phyloP scores from a whole-genome alignment of 1,140 invertebrate species.

The Drosophila triauraria region DNA sequence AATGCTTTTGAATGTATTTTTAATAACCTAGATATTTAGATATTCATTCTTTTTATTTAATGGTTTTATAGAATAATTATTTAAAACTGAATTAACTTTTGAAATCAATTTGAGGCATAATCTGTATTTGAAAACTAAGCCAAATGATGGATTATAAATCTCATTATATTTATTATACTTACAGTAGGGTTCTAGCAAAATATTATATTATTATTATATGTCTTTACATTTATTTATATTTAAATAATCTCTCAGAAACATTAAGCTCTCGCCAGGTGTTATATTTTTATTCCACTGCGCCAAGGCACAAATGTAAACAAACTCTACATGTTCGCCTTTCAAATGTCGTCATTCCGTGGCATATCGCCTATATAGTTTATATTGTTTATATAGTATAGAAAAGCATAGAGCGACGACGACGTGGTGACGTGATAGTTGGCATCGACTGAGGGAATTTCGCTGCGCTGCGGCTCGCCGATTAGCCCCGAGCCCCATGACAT shows the following conservation, averaged over 20 bases:
- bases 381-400: conserved; percentile 2
- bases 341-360: conserved; percentile 34
- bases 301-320: conserved; percentile 28
- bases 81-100: neutral
- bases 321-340: conserved; percentile 5
- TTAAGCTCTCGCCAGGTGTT: neutral
- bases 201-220: neutral
- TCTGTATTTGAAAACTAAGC: neutral
- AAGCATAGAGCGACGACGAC: conserved; percentile 13
- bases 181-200: too few species aligned
- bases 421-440: conserved; percentile 42
- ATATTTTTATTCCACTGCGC: conserved; percentile 6
- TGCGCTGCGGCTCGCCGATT: conserved; percentile 1
- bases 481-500: conserved; percentile 32
- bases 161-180: too few species aligned
- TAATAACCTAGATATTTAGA: too few species aligned
- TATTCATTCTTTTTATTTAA: neutral
- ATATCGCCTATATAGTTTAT: conserved; percentile 14
- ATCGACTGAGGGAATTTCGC: conserved; percentile 15
- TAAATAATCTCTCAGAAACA: too few species aligned
- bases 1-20: neutral
- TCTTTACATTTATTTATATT: too few species aligned
- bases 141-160: neutral
- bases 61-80: too few species aligned
- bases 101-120: too few species aligned